Evolutionary conservation across 2,113 vertebrate species (phyloP).

Genomic region (Dromiciops gliroides): DNA sequence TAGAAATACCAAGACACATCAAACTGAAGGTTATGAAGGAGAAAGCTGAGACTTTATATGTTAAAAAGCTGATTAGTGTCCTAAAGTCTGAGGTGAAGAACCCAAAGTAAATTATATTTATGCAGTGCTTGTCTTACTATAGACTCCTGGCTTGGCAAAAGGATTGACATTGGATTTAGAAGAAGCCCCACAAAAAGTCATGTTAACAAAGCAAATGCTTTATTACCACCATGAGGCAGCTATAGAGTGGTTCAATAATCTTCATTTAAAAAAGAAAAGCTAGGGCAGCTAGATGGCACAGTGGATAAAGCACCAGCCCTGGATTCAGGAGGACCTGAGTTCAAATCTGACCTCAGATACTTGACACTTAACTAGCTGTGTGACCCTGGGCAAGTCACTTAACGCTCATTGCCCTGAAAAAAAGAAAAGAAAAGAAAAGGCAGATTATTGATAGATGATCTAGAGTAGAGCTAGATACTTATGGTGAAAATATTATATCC

Average conservation of each 20-base stretch:
- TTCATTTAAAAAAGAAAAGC: neutral
- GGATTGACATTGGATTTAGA: neutral
- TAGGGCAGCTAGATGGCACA: too few relatives aligned
- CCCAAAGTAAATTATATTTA: too few relatives aligned
- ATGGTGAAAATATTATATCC: neutral
- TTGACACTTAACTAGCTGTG: too few relatives aligned
- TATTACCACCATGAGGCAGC: neutral
- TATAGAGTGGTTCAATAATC: neutral
- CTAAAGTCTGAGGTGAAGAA: neutral
- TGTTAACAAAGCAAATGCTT: neutral
- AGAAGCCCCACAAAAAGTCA: neutral
- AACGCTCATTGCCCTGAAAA: too few relatives aligned
- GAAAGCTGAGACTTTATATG: neutral
- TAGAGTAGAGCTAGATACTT: neutral
- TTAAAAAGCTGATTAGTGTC: neutral
- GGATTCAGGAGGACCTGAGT: too few relatives aligned
- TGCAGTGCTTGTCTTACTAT: neutral
- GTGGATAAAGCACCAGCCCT: too few relatives aligned
- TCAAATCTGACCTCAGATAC: too few relatives aligned
- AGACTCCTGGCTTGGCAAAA: neutral
- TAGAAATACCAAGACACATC: neutral
- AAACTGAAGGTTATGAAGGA: neutral
- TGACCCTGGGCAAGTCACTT: too few relatives aligned
- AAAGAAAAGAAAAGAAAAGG: too few relatives aligned
- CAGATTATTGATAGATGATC: neutral